Evolutionary conservation across 2,113 vertebrate species (phyloP).

Genomic region (Kryptolebias marmoratus): DNA sequence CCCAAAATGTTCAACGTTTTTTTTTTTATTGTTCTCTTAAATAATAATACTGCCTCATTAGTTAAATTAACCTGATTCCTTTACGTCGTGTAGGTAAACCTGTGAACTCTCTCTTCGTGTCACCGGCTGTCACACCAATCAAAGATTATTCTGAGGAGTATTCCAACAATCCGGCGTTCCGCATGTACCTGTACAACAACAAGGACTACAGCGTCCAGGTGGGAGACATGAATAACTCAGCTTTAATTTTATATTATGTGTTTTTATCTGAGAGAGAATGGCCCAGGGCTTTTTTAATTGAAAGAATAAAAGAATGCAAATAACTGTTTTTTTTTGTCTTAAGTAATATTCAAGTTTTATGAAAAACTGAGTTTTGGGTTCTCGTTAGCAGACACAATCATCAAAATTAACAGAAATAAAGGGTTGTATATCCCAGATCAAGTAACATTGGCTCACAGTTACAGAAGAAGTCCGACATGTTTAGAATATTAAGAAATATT

Average conservation of each 20-base stretch:
- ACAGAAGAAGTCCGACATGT: background rate
- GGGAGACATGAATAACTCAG: constrained; percentile 45
- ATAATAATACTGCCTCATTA: no score
- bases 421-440: no score
- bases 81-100: constrained; percentile 79
- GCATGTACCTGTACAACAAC: constrained; percentile 86
- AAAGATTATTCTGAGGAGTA: constrained; percentile 75
- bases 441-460: no score
- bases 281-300: background rate
- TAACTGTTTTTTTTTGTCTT: background rate
- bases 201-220: constrained; percentile 85
- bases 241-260: no score
- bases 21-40: no score
- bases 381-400: no score
- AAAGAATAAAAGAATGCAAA: background rate
- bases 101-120: constrained; percentile 90
- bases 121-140: constrained; percentile 93
- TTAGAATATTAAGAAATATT: no score
- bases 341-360: background rate
- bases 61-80: no score
- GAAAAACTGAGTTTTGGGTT: no score
- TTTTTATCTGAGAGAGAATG: no score
- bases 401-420: no score
- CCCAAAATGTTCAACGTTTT: no score
- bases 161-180: constrained; percentile 92